Percentiles rank a stretch among this genome's conserved stretches.
phyloP scores from a whole-genome alignment of 1,140 invertebrate genomes.

The Lepidurus packardi region DNA sequence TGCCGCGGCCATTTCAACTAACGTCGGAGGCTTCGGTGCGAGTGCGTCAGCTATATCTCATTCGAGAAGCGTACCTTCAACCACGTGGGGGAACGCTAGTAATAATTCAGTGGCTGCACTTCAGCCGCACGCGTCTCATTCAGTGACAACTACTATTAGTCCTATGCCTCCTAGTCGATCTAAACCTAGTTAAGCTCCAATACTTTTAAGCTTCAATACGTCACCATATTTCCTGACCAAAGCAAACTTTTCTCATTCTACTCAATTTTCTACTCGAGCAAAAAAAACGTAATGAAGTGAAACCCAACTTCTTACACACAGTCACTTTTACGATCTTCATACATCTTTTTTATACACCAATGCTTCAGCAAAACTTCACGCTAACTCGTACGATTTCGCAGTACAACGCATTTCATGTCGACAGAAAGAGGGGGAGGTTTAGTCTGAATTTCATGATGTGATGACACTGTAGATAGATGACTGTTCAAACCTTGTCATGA shows the following conservation, averaged over 20 bases:
- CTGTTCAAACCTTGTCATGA: neutral
- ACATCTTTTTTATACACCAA: neutral
- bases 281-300: neutral
- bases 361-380: neutral
- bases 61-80: conserved; percentile 28
- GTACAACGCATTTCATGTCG: neutral
- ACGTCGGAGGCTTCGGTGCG: neutral
- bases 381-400: neutral
- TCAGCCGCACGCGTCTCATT: neutral
- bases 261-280: neutral
- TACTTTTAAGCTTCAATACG: neutral
- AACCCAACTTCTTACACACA: neutral
- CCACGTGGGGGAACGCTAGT: neutral
- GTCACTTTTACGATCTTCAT: neutral
- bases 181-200: neutral
- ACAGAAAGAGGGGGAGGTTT: neutral
- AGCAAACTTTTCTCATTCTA: neutral
- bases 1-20: conserved; percentile 37
- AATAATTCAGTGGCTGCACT: neutral
- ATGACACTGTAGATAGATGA: conserved; percentile 16
- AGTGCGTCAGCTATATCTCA: conserved; percentile 19
- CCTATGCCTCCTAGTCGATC: neutral
- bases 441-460: neutral
- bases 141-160: neutral
- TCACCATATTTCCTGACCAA: neutral